A percentile compares a stretch with the other conserved stretches of the same genome.
Conservation (phyloP, 2,797 vertebrate genomes). For the Pangasius djambal region DNA sequence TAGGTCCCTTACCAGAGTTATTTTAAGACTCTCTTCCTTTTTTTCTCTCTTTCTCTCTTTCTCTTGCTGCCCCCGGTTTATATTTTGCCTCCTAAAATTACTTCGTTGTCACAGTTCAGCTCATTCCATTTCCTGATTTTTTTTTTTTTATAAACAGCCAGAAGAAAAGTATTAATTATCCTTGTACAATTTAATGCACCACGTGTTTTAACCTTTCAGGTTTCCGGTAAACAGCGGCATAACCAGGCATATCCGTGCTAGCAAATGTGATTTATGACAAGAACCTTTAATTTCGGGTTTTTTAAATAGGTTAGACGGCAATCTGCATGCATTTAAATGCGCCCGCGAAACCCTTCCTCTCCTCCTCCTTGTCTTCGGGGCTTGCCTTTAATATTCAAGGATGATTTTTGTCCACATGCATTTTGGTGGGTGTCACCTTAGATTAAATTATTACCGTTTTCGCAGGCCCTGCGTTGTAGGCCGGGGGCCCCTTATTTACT, state of each 20-base stretch:
- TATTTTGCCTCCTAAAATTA: conserved; percentile 82
- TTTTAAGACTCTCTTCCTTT: neutral
- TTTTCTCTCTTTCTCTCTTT: neutral
- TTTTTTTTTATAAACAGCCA: conserved; percentile 98
- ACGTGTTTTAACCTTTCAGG: conserved; percentile 99
- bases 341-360: conserved; percentile 81
- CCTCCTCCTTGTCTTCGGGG: conserved; percentile 86
- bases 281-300: conserved; percentile 96
- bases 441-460: conserved; percentile 99
- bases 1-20: conserved; percentile 10
- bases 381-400: conserved; percentile 99
- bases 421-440: conserved; percentile 99
- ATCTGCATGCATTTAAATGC: conserved; percentile 99
- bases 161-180: conserved; percentile 99
- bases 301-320: conserved; percentile 98
- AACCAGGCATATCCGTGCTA: conserved; percentile 97
- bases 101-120: conserved; percentile 90
- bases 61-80: conserved; percentile 46
- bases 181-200: conserved; percentile 99
- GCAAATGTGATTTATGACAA: conserved; percentile 99
- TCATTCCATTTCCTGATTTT: conserved; percentile 87
- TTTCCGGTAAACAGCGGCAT: conserved; percentile 96
- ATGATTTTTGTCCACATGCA: conserved; percentile 99
- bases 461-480: conserved; percentile 91
- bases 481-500: conserved; percentile 98